These are phyloP conservation scores for Drosophila jambulina DNA, from an alignment of 1,140 invertebrate species.

Conservation along the genomic window DNA sequence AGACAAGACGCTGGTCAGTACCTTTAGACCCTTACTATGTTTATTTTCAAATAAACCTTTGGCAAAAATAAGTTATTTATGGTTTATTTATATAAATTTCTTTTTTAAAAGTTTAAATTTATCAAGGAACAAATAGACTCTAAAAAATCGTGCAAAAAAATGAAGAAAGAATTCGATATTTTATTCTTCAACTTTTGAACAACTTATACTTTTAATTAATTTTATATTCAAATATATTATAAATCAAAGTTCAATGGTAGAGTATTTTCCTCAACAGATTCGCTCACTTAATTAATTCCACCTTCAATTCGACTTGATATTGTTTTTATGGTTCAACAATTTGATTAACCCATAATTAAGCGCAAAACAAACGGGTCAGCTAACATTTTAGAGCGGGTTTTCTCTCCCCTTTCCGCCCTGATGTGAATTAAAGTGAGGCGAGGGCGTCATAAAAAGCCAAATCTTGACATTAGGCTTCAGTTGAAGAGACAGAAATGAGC, in stretches of 20 bases:
- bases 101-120: no score
- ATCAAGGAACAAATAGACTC: no score
- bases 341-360: conserved; percentile 44
- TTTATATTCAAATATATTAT: neutral
- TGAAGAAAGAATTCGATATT: no score
- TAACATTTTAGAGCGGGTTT: conserved; percentile 24
- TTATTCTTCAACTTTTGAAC: no score
- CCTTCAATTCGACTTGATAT: conserved; percentile 14
- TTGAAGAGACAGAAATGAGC: conserved; percentile 1
- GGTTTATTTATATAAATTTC: no score
- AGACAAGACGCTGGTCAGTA: conserved; percentile 7
- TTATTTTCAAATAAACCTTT: neutral
- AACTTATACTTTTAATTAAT: no score
- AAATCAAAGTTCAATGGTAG: neutral
- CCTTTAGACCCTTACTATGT: neutral
- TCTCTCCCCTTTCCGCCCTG: neutral
- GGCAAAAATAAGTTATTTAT: no score
- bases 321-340: conserved; percentile 29
- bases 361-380: conserved; percentile 30
- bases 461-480: conserved; percentile 64
- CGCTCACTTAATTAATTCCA: neutral
- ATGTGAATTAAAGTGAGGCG: neutral
- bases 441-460: conserved; percentile 59
- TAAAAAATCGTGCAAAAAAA: no score
- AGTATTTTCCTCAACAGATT: neutral